Evolutionary conservation across 2,888 invertebrate genomes (phyloP), one percentile per base, ranked within the genome.

Genomic region (Stramonita haemastoma): DNA sequence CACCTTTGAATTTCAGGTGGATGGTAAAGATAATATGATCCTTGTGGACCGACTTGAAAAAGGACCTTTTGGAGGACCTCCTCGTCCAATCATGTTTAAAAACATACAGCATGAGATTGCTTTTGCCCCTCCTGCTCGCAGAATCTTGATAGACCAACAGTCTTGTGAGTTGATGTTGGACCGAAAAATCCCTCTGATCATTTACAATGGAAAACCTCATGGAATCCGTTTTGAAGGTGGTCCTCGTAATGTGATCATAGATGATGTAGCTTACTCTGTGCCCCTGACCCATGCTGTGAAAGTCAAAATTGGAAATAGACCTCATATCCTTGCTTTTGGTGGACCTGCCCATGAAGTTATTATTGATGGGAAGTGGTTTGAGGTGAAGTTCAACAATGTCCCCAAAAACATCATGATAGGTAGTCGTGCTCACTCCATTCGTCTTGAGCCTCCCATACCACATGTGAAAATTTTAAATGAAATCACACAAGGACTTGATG

Each of bases 311-410:
- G 94, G 93, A n/a, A 91, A 91, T 32, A 90, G 94, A 22, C 93
- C 94, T 56, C 95, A 95, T 87, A 93, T 94, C 86, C 91, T 96
- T 46, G 95, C 95, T 0, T 94, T 96, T 90, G 96, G 96, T 79
- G 96, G 96, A 1, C 96, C 96, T 17, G 95, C 95, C n/a, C 95
- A 95, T 92, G 96, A 96, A 91, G 92, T 96, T 19, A 95, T 96
- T 60, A 94, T 96, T 77, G 95, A 95, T 93, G 95, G 95, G 0
- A 94, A 95, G 91, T 95, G 95, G 94, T 95, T 94, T 95, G 99
- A 99, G 95, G 98, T 98, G 93, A 98, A 98, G 96, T 99, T 99
- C 95, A 98, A 98, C 66, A 98, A 98, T 0, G 97, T 98, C 85
- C 97, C 98, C 0, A 97, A 98, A 86, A 97, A 97, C 0, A 97